Evolutionary conservation across 1,140 invertebrate genomes (phyloP), one percentile per base, ranked within the genome.

Genomic region (Campoletis sonorensis): DNA sequence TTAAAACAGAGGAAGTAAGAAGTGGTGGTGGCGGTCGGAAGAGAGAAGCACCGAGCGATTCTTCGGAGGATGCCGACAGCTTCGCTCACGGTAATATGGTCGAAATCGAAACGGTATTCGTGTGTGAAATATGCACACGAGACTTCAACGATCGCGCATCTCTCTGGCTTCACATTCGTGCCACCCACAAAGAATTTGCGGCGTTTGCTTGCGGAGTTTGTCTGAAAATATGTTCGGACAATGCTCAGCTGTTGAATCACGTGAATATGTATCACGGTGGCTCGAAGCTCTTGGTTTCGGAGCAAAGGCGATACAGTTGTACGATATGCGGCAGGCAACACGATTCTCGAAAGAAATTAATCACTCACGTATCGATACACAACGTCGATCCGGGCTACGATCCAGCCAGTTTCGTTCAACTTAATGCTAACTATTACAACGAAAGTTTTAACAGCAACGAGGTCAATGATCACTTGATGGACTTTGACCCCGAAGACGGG

Each of bases 311-410:
- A 67, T 92, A 92, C 33, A 91, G 89, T 72, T 93, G 93, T 76
- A 92, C 93, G n/a, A 92, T 94, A n/a, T 94, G 94, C 84, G 92
- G 92, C 23, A 91, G 93, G 78, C 93, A 94, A 78, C 93, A 94
- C 70, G 93, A 94, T 85, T 93, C 93, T 10, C 89, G 92, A 23
- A 93, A 94, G 81, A 93, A 93, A 81, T 86, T 94, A 45, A 92
- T 94, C 79, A 93, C 93, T 30, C 94, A 94, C 81, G 91, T 94
- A 23, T 91, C 92, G 0, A 93, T 94, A 71, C 94, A 94, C 81
- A 92, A 93, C 70, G 88, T 93, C 71, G 91, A 94, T 84, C 84
- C 92, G 79, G 84, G 86, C 45, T 90, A 87, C 21, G 93, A 94
- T 86, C 93, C 93, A 21, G 91, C 91, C 16, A 90, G 87, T 79